Conservation (phyloP, 2,797 vertebrate genomes). For the Distichodus sexfasciatus region DNA sequence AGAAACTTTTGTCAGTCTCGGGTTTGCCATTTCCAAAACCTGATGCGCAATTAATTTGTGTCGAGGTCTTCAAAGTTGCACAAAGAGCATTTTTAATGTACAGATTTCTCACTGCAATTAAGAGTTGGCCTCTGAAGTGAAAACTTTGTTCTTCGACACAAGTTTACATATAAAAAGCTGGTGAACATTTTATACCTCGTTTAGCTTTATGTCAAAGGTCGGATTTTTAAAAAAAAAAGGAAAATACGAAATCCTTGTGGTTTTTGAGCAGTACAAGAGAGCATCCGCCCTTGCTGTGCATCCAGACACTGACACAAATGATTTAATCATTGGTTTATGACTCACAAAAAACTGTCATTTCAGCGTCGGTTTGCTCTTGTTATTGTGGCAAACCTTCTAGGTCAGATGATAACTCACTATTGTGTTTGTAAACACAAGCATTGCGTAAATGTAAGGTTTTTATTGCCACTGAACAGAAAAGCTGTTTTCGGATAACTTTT, state of each 20-base stretch:
- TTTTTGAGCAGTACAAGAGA: constrained; percentile 9
- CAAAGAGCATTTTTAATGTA: too few species aligned
- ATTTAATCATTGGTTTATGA: constrained; percentile 19
- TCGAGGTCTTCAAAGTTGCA: too few species aligned
- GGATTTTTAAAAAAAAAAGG: too few species aligned
- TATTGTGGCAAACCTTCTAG: constrained; percentile 11
- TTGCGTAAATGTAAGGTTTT: background rate
- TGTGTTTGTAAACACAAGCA: constrained; percentile 33
- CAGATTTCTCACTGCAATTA: too few species aligned
- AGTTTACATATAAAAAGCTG: constrained; percentile 18
- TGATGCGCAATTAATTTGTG: too few species aligned
- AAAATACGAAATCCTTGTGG: constrained; percentile 6
- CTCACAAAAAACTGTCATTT: constrained; percentile 1
- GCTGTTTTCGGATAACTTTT: too few species aligned
- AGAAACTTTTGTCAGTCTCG: too few species aligned
- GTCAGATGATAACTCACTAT: background rate
- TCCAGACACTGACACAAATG: constrained; percentile 36
- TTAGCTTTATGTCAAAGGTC: constrained; percentile 13
- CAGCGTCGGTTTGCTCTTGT: constrained; percentile 8
- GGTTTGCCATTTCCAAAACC: too few species aligned
- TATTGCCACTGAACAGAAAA: too few species aligned
- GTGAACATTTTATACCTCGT: background rate
- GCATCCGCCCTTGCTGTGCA: constrained; percentile 2
- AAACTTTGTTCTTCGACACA: constrained; percentile 27
- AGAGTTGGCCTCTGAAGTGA: constrained; percentile 31